Conservation (phyloP, 2,888 invertebrate genomes). For the Apamea crenata region DNA sequence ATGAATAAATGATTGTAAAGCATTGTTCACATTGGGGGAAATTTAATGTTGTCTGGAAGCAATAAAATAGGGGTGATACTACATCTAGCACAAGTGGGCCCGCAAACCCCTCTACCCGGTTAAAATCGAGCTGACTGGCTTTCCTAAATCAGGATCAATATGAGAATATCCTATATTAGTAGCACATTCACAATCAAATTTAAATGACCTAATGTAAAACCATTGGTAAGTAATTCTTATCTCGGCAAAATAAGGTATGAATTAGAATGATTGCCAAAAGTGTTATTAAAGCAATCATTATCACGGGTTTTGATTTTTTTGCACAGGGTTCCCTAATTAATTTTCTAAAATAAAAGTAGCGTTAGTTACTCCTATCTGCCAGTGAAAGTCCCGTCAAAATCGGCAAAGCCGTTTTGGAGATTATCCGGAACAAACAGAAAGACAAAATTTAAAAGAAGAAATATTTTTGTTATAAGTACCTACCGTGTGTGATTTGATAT, state of each 20-base stretch:
- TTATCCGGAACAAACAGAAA: too few relatives aligned
- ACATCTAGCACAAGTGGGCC: background rate
- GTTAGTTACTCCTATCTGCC: too few relatives aligned
- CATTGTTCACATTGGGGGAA: background rate
- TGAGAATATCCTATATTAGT: background rate
- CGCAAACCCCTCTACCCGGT: background rate
- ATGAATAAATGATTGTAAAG: constrained; percentile 56
- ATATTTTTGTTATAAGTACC: too few relatives aligned
- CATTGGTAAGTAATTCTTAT: background rate
- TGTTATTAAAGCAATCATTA: background rate
- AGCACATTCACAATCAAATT: background rate
- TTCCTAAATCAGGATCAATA: background rate
- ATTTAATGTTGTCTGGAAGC: background rate
- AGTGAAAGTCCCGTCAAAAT: too few relatives aligned
- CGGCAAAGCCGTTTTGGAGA: too few relatives aligned
- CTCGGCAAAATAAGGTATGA: background rate
- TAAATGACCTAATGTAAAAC: background rate
- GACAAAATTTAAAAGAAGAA: too few relatives aligned
- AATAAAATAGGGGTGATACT: background rate
- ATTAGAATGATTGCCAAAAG: background rate
- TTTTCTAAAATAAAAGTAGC: too few relatives aligned
- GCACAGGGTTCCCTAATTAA: too few relatives aligned
- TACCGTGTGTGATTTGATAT: too few relatives aligned
- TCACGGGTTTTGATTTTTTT: background rate
- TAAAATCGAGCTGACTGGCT: background rate